Percentiles rank a stretch among this genome's conserved stretches.
phyloP scores from a whole-genome alignment of 2,888 invertebrate species.

The Cheilosia grossa region DNA sequence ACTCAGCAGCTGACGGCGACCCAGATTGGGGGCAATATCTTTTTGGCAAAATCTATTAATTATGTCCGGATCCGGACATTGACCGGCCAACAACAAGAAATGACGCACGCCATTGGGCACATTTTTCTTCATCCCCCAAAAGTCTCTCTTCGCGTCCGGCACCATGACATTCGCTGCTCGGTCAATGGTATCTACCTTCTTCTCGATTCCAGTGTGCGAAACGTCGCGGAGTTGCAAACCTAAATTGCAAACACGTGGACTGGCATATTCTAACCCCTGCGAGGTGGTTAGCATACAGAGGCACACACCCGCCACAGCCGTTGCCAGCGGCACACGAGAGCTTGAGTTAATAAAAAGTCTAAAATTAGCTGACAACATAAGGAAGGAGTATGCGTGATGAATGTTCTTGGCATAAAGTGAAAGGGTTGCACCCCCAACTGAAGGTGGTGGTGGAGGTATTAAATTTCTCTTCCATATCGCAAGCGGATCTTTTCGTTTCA shows the following conservation, averaged over 20 bases:
- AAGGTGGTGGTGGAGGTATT: constrained; percentile 17
- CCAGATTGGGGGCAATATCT: not conserved
- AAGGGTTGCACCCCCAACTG: constrained; percentile 44
- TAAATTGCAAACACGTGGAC: constrained; percentile 31
- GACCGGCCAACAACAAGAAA: not conserved
- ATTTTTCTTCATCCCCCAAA: not conserved
- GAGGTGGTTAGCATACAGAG: too few relatives aligned
- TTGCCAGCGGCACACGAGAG: not conserved
- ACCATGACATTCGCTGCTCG: not conserved
- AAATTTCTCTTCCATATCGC: constrained; percentile 49
- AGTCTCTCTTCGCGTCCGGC: not conserved
- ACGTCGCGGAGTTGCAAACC: not conserved
- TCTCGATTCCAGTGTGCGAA: not conserved
- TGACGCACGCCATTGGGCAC: not conserved
- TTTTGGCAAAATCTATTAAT: not conserved
- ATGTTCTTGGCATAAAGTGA: not conserved
- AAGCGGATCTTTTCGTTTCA: constrained; percentile 53
- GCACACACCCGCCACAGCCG: too few relatives aligned
- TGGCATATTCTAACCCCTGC: not conserved
- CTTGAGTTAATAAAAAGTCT: constrained; percentile 19
- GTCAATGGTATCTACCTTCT: not conserved
- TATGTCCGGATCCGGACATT: not conserved
- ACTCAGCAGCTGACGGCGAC: not conserved
- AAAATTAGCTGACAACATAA: constrained; percentile 18
- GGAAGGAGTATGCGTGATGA: constrained; percentile 1